Conservation (phyloP, 2,113 vertebrate species). For the Pterocles burchelli region DNA sequence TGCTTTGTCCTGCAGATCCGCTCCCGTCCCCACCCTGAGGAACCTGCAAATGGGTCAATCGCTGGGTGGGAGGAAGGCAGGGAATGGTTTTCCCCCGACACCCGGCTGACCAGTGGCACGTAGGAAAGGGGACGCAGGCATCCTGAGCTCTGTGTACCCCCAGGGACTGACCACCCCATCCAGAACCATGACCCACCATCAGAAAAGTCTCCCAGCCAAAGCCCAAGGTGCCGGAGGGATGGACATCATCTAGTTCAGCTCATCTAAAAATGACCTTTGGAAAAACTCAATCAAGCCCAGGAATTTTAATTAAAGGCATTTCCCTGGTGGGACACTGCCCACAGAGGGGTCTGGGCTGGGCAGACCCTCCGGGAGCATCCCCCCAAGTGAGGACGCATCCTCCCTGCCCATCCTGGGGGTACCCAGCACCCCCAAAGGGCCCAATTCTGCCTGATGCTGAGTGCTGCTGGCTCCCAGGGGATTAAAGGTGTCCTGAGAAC, state of each 20-base stretch:
- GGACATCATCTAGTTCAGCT: background rate
- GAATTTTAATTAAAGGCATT: background rate
- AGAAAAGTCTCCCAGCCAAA: background rate
- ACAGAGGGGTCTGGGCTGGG: background rate
- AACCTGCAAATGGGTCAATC: background rate
- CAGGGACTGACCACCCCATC: background rate
- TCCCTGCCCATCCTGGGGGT: background rate
- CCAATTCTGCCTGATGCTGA: background rate
- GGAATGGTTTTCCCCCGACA: background rate
- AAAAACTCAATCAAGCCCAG: background rate
- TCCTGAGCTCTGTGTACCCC: background rate
- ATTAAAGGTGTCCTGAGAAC: constrained; percentile 49
- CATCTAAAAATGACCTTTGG: accelerated
- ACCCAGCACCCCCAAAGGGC: accelerated
- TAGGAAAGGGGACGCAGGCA: background rate
- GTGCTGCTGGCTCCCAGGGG: background rate
- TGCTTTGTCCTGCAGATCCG: background rate
- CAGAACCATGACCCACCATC: background rate
- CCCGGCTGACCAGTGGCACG: background rate
- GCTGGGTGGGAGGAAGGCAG: background rate
- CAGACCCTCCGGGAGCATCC: background rate
- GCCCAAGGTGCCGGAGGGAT: background rate
- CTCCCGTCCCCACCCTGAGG: background rate
- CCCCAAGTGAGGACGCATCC: background rate
- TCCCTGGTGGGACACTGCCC: accelerated